Evolutionary conservation across 2,797 vertebrate genomes (phyloP).

Genomic region (Cyclopterus lumpus): DNA sequence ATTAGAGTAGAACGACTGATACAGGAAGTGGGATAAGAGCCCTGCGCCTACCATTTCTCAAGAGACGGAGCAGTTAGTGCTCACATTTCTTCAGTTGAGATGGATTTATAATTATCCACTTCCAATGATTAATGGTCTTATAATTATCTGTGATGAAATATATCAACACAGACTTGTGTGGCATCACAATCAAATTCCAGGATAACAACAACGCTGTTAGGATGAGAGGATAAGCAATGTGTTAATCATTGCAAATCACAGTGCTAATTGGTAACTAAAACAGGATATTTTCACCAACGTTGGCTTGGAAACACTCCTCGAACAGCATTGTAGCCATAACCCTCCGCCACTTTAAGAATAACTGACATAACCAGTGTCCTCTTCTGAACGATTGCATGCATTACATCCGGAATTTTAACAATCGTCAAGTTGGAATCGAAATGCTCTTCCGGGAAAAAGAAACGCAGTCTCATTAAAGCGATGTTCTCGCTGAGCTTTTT

Average conservation of each 20-base stretch:
- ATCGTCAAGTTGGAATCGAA: constrained; percentile 35
- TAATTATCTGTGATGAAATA: constrained; percentile 37
- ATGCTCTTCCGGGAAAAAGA: constrained; percentile 30
- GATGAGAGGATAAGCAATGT: constrained; percentile 12
- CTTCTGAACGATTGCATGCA: constrained; percentile 18
- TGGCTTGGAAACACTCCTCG: constrained; percentile 8
- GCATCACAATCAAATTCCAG: constrained; percentile 26
- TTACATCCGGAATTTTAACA: constrained; percentile 35
- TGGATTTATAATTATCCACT: constrained; percentile 48
- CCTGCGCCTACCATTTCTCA: not conserved
- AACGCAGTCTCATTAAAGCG: constrained; percentile 67
- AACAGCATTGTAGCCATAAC: not conserved
- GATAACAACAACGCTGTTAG: constrained; percentile 13
- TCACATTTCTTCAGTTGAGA: constrained; percentile 22
- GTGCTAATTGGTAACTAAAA: constrained; percentile 13
- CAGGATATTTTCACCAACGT: constrained; percentile 8
- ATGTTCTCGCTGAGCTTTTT: constrained; percentile 52
- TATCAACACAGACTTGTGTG: constrained; percentile 7
- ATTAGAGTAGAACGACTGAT: constrained; percentile 1
- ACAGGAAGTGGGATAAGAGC: constrained; percentile 18
- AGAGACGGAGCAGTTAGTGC: constrained; percentile 16
- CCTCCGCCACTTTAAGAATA: not conserved
- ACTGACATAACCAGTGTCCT: not conserved
- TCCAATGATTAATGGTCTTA: constrained; percentile 39
- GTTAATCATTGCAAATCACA: not conserved